Base-by-base conservation (phyloP, 2,797 vertebrate genomes). In the Benthosema pterotum region DNA sequence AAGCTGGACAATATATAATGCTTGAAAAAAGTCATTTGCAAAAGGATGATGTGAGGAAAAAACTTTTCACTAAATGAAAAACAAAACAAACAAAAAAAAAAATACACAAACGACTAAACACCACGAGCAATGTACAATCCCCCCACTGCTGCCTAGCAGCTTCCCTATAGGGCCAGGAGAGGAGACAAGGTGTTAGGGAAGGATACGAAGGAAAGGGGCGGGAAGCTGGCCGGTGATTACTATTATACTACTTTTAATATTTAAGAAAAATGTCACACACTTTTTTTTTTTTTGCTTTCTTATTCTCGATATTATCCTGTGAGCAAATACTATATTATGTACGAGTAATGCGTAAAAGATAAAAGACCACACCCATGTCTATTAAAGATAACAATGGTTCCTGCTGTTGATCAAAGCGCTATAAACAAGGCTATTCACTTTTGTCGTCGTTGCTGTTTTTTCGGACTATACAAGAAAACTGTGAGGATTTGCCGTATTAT, bases 101-200 rank as follows among this genome's bases (percentile, higher is more conserved):
- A 84, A n/a, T n/a, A n/a, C n/a, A n/a, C n/a, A n/a, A n/a, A n/a
- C n/a, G n/a, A n/a, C n/a, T n/a, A n/a, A 87, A 82, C 85, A 86
- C 87, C 85, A 88, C 14, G 84, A 92, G 91, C 91, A 93, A 88
- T 83, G 92, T 93, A 92, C 91, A 93, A 93, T 93, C 92, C 90
- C 89, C 89, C 74, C 62, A 61, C 62, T 59, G 85, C 88, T 90
- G 89, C 88, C 86, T 78, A 87, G 89, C 87, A 85, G 89, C 82
- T 76, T 87, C 72, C 84, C 71, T 1, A 73, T 70, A 85, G 77
- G 77, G 88, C 80, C 81, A 78, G 88, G 84, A 2, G 32, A 79
- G 83, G 80, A 77, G 77, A 77, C 74, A 71, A 45, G 63, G 22
- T n/a, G 22, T 63, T 53, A 16, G 51, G 65, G 52, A 67, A 32